Conservation (phyloP, 2,797 vertebrate species). For the Phalanger gymnotis region DNA sequence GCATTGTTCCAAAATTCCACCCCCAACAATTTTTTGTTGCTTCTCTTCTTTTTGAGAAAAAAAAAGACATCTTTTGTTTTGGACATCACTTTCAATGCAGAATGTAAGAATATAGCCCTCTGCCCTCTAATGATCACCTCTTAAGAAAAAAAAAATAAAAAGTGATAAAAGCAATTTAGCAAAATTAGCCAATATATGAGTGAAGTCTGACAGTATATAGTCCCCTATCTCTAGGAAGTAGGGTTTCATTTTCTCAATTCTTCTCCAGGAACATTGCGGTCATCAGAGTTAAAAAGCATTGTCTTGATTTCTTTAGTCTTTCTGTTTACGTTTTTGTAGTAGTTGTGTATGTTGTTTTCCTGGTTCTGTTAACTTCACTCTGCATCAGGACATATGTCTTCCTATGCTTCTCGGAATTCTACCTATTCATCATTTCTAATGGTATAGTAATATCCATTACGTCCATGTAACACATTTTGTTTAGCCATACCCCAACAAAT, state of each 20-base stretch:
- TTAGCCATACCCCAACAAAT: neutral
- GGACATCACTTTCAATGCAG: neutral
- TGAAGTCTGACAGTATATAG: neutral
- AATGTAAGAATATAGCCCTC: neutral
- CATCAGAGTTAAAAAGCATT: neutral
- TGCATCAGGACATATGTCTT: neutral
- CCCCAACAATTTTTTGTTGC: neutral
- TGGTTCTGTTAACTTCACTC: neutral
- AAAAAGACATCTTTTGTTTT: neutral
- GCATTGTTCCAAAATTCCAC: neutral
- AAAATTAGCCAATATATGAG: neutral
- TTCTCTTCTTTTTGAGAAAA: neutral
- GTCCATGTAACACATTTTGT: neutral
- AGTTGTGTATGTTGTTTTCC: neutral
- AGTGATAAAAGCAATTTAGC: neutral
- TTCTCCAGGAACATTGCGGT: neutral
- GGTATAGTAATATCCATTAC: neutral
- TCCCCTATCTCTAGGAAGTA: neutral
- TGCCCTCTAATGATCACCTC: neutral
- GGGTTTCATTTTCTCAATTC: neutral
- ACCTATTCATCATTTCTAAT: neutral
- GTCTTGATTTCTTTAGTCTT: neutral
- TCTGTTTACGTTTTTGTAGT: neutral
- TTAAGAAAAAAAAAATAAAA: neutral
- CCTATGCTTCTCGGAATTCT: neutral